Base-by-base conservation (phyloP, 2,113 vertebrate species). In the Bubo bubo region DNA sequence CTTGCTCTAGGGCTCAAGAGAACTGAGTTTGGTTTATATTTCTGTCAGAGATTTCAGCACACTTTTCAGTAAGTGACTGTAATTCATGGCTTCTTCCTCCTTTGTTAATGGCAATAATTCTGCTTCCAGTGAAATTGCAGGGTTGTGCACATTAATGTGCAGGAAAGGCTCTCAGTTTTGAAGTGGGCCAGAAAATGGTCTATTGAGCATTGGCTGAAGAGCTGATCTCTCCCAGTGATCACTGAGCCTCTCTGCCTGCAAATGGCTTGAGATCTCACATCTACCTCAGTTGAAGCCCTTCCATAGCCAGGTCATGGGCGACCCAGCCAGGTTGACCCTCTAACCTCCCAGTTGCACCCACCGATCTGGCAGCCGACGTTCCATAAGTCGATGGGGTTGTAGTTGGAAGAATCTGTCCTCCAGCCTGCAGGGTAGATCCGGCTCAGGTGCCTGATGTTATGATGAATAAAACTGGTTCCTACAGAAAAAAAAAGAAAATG, bases 361-460 rank as follows among this genome's bases (percentile, higher is more conserved):
- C 99, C 99, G 0, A 99, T 99, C 98, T 99, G 99, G 94, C 99
- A 99, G 96, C 99, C 99, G 0, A 98, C 98, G 0, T 99, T 99
- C 99, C 99, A 99, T 98, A 99, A 93, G 39, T 99, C 98, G 32
- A 99, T 95, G 0, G 99, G 99, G 92, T 96, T 99, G 87, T 99
- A 99, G 98, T 99, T 99, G 79, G 99, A 99, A 4, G 99, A 99
- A 93, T 99, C 99, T 0, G 99, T 99, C 89, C 99, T 98, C 98
- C 98, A 98, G 74, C 99, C 99, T 0, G 98, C 99, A 0, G 99
- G 99, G 94, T 99, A 99, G 97, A 99, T 99, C 66, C 99, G 97
- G 93, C 98, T 99, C 87, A 99, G 98, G 85, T 99, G 99, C 67
- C 97, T 98, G 94, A 98, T 96, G 27, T 99, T 99, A 97, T 99